Evolutionary conservation across 2,113 vertebrate genomes (phyloP).

Genomic region (Burhinus oedicnemus): DNA sequence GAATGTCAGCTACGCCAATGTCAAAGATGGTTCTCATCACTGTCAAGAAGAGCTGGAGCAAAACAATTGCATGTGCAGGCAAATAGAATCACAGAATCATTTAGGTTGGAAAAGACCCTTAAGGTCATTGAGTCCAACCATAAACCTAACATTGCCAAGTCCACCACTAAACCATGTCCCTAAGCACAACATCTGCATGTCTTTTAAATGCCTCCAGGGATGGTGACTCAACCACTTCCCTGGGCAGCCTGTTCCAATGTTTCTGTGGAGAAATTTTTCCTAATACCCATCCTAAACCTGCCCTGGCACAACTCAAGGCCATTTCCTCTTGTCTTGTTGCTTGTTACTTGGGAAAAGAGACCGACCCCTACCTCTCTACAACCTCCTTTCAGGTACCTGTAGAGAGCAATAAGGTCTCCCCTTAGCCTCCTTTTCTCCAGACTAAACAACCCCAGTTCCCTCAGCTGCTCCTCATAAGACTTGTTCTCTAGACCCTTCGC

Average conservation of each 20-base stretch:
- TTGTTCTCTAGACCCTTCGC: not conserved
- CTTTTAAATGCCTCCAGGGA: not conserved
- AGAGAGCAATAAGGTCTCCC: fast-evolving
- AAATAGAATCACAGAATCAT: not conserved
- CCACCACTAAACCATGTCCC: not conserved
- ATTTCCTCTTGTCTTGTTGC: not conserved
- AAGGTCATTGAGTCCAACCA: not conserved
- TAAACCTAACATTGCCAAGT: not conserved
- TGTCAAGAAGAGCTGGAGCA: not conserved
- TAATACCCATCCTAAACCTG: not conserved
- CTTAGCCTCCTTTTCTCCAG: not conserved
- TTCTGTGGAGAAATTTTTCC: not conserved
- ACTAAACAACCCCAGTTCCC: not conserved
- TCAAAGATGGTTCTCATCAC: not conserved
- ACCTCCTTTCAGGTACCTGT: not conserved
- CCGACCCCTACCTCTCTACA: fast-evolving
- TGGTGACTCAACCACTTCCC: not conserved
- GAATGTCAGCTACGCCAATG: not conserved
- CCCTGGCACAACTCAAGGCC: not conserved
- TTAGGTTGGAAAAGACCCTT: not conserved
- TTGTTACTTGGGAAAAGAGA: not conserved
- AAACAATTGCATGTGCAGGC: not conserved
- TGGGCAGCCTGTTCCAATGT: not conserved
- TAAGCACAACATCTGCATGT: fast-evolving
- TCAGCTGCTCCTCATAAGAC: not conserved